Evolutionary conservation across 2,888 invertebrate genomes (phyloP), one percentile per base, ranked within the genome.

Genomic region (Lottia gigantea): DNA sequence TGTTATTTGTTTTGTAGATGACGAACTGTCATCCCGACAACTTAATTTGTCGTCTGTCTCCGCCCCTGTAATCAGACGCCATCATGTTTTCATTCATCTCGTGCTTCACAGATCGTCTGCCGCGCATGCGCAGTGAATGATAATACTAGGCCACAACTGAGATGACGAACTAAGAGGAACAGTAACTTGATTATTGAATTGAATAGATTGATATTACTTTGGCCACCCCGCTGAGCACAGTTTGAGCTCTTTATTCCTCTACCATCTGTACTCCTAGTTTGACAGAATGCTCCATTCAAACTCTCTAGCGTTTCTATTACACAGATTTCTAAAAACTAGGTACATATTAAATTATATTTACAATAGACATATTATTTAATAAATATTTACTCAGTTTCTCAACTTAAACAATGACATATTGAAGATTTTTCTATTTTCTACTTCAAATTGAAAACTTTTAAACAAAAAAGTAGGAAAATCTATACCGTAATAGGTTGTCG

Each of bases 171-270:
- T 45, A 62, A 46, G 69, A 55, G 64, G 45, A 61, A 64, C 64
- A 61, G 65, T 69, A 69, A 69, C 69, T 69, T 63, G 64, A 69
- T 69, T 69, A 69, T 69, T 40, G 64, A 47, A 49, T 64, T 49
- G 69, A 64, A 55, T 69, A 65, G 45, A 63, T 63, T 46, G 69
- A 62, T 69, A 69, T 64, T 69, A 64, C 69, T 61, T 31, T 40
- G 69, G 55, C 25, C 45, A 16, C 61, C 69, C 65, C 46, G 69
- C 69, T 69, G 69, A 23, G 69, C 46, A 55, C 64, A 65, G 65
- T 69, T 64, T 69, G 64, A 69, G 64, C 45, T 64, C 64, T 64
- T 69, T 69, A 65, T 69, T 49, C 55, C 45, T 49, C 19, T 64
- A 55, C 69, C 69, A 69, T 69, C 69, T 69, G 69, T 64, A 69